A percentile compares a stretch with the other conserved stretches of the same genome.
Conservation (phyloP, 2,113 vertebrate genomes). For the Ptilonorhynchus violaceus region DNA sequence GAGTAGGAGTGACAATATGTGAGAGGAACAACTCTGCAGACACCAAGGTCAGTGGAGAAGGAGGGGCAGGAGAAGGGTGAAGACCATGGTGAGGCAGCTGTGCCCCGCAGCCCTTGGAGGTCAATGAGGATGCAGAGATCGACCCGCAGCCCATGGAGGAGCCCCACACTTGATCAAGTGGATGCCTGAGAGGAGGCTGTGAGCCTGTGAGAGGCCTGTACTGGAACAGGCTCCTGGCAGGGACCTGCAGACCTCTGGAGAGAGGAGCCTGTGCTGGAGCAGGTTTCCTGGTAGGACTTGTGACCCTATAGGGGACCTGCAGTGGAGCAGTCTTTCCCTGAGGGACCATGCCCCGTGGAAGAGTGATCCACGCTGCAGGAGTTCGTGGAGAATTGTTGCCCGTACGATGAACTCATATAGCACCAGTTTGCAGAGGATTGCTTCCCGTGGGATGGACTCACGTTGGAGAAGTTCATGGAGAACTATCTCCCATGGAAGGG, state of each 20-base stretch:
- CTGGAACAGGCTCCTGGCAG: background rate
- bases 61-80: no score
- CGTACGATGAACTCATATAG: background rate
- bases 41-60: background rate
- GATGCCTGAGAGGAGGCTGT: background rate
- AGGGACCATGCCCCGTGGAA: no score
- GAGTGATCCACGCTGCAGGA: background rate
- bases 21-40: background rate
- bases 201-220: fast-evolving
- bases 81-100: background rate
- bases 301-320: no score
- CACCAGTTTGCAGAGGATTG: background rate
- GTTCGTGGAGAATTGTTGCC: background rate
- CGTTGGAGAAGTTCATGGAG: background rate
- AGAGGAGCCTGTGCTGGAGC: background rate
- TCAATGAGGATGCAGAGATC: background rate
- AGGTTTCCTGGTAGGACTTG: background rate
- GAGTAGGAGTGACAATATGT: background rate
- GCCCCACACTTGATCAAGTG: background rate
- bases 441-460: fast-evolving
- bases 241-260: background rate
- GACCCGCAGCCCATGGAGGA: background rate
- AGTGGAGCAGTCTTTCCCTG: background rate
- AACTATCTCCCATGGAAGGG: background rate
- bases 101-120: background rate